A percentile compares a stretch with the other conserved stretches of the same genome.
Conservation (phyloP, 1,140 invertebrate species). For the Tachypleus tridentatus region DNA sequence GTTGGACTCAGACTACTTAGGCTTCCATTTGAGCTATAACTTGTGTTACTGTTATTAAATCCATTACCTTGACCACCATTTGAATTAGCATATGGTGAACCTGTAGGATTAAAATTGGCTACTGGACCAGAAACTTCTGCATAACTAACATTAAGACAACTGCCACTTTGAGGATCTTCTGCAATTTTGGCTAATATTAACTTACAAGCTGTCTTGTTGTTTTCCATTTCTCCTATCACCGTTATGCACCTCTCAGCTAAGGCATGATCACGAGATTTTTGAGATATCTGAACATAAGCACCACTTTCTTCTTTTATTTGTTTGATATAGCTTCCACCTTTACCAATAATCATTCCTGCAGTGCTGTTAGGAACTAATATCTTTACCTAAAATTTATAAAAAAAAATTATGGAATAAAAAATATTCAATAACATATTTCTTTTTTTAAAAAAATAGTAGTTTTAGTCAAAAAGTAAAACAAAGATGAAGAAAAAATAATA, state of each 20-base stretch:
- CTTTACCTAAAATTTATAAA: slow-evolving; percentile 54
- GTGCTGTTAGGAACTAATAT: slow-evolving; percentile 97
- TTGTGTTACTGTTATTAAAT: slow-evolving; percentile 26
- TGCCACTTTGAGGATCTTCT: slow-evolving; percentile 93
- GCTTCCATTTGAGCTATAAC: slow-evolving; percentile 27
- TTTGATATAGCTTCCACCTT: slow-evolving; percentile 93
- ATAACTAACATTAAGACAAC: slow-evolving; percentile 90
- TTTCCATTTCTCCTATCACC: slow-evolving; percentile 81
- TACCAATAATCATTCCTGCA: slow-evolving; percentile 98
- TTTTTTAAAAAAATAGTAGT: no score
- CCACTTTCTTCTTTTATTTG: slow-evolving; percentile 96
- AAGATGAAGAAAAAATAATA: no score
- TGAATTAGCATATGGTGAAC: slow-evolving; percentile 75
- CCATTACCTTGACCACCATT: slow-evolving; percentile 24
- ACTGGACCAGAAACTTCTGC: slow-evolving; percentile 88
- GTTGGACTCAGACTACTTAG: slow-evolving; percentile 28
- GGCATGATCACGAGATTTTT: slow-evolving; percentile 93
- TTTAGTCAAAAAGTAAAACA: no score
- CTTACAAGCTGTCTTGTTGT: slow-evolving; percentile 80
- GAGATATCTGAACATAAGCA: slow-evolving; percentile 96
- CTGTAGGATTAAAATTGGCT: slow-evolving; percentile 92
- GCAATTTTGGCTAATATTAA: slow-evolving; percentile 95
- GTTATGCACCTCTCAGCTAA: slow-evolving; percentile 94
- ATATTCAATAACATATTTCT: no score
- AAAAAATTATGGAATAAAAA: no score